Evolutionary conservation across 2,888 invertebrate species (phyloP).

Genomic region (Cheilosia impressa): DNA sequence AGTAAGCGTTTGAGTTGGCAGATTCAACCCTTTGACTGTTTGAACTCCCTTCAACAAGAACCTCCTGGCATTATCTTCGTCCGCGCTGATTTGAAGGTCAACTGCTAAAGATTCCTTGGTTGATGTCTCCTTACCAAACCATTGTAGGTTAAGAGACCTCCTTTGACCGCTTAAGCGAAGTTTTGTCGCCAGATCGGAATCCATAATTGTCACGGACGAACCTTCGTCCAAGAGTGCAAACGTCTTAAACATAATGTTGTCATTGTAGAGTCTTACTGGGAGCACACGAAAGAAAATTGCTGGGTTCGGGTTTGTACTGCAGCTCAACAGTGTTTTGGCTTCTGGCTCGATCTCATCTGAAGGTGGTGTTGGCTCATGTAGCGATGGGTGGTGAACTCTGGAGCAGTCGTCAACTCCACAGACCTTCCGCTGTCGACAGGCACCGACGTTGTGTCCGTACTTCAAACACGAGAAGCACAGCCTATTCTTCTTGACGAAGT

Average conservation of each 20-base stretch:
- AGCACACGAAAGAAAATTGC: background rate
- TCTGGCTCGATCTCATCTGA: too few species aligned
- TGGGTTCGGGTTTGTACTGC: background rate
- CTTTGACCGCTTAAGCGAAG: too few species aligned
- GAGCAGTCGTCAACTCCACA: constrained; percentile 8
- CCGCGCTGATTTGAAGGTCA: constrained; percentile 1
- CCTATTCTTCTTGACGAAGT: constrained; percentile 21
- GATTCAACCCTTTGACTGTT: background rate
- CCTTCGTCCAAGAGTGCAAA: background rate
- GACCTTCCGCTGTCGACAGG: background rate
- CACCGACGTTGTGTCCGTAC: constrained; percentile 1
- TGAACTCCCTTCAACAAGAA: constrained; percentile 1
- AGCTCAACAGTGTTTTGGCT: background rate
- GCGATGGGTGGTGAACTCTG: background rate
- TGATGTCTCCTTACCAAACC: too few species aligned
- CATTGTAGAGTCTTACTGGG: too few species aligned
- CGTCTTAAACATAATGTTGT: too few species aligned
- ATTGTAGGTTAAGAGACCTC: too few species aligned
- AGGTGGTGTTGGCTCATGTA: background rate
- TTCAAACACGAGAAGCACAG: constrained; percentile 33
- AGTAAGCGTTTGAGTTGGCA: constrained; percentile 3
- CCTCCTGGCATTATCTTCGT: background rate
- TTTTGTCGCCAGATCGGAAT: too few species aligned
- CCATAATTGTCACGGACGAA: too few species aligned
- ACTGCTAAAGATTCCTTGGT: too few species aligned